These are phyloP conservation scores for Pterois miles DNA, from an alignment of 2,797 vertebrate genomes.

Conservation along the genomic window DNA sequence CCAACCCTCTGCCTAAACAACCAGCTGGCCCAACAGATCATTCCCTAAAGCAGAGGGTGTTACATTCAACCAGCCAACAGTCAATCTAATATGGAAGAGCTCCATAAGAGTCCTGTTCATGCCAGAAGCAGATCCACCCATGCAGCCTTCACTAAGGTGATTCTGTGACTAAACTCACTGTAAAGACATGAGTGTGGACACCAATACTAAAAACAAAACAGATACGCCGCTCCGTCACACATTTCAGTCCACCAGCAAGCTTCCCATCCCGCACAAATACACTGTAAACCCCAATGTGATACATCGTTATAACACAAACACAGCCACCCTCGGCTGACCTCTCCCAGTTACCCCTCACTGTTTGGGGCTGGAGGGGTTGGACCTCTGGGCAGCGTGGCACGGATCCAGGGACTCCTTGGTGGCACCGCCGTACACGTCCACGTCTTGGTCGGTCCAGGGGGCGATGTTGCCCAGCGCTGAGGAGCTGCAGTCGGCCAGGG, in stretches of 20 bases:
- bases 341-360: slow-evolving; percentile 70
- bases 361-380: slow-evolving; percentile 66
- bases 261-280: slow-evolving; percentile 23
- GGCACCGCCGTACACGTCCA: slow-evolving; percentile 94
- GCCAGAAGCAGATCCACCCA: slow-evolving; percentile 30
- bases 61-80: not conserved
- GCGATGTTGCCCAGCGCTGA: slow-evolving; percentile 89
- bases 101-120: slow-evolving; percentile 19
- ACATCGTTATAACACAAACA: slow-evolving; percentile 16
- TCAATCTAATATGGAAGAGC: not conserved
- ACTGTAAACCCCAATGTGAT: slow-evolving; percentile 23
- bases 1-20: not conserved
- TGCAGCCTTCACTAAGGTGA: slow-evolving; percentile 33
- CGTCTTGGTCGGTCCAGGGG: slow-evolving; percentile 92
- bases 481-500: slow-evolving; percentile 91
- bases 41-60: not conserved
- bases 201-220: slow-evolving; percentile 65
- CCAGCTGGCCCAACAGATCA: not conserved
- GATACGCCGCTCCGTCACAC: slow-evolving; percentile 24
- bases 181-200: slow-evolving; percentile 66
- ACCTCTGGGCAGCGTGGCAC: slow-evolving; percentile 82
- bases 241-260: slow-evolving; percentile 18
- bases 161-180: slow-evolving; percentile 44
- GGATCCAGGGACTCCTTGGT: slow-evolving; percentile 87
- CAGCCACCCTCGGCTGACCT: not conserved